Evolutionary conservation across 2,888 invertebrate species (phyloP).

Genomic region (Lathronympha strigana): DNA sequence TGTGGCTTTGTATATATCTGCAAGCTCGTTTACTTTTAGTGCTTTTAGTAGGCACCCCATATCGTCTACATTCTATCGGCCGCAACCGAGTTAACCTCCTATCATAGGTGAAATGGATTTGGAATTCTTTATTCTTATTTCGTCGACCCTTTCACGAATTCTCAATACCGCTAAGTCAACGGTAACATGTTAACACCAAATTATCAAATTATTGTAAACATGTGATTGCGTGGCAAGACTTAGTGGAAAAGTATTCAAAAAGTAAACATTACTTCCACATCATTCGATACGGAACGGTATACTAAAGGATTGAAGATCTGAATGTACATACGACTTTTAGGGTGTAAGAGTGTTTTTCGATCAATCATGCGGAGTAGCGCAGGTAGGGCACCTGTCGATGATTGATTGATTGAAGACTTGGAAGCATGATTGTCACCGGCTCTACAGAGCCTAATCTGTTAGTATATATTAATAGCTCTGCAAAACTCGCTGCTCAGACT

Average conservation of each 20-base stretch:
- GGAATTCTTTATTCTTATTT: neutral
- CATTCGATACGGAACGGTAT: neutral
- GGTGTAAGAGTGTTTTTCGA: conserved; percentile 2
- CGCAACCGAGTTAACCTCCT: neutral
- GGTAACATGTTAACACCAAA: conserved; percentile 11
- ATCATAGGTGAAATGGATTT: neutral
- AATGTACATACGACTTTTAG: conserved; percentile 9
- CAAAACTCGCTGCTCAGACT: neutral
- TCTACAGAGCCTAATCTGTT: conserved; percentile 31
- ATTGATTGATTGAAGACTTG: conserved; percentile 36
- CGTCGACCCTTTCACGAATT: neutral
- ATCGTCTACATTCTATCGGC: neutral
- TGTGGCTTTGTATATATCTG: neutral
- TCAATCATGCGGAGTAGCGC: conserved; percentile 38
- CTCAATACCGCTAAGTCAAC: neutral
- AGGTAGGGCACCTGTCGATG: conserved; percentile 40
- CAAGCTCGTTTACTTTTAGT: neutral
- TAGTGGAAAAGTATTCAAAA: conserved; percentile 22
- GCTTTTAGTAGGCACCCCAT: neutral
- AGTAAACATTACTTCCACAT: conserved; percentile 33
- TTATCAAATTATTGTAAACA: neutral
- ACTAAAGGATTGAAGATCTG: neutral
- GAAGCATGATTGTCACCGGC: conserved; percentile 30
- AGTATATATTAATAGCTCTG: conserved; percentile 19
- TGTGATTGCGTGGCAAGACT: conserved; percentile 10